Evolutionary conservation across 2,888 invertebrate genomes (phyloP), one percentile per base, ranked within the genome.

Genomic region (Cephonodes hylas): DNA sequence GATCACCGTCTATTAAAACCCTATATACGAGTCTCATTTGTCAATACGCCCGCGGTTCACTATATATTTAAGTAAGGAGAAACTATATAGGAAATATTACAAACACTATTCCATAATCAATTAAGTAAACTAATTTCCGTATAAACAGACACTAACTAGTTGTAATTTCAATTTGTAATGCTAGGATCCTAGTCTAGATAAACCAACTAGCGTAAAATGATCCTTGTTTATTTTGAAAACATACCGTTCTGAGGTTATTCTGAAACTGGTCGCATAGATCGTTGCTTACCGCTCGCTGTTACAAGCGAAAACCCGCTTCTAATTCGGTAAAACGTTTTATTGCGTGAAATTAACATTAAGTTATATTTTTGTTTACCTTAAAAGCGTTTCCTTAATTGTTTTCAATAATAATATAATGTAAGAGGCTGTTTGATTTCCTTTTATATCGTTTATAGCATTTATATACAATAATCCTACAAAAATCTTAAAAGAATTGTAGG

Each of bases 311-410:
- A 44, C 20, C 4, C 44, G 20, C 8, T 6, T 22, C 59, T 45
- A 45, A 59, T 59, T 59, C 20, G 27, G 18, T 45, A 15, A 45
- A 59, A 31, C 45, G 59, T 45, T 58, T 59, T 59, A 59, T 25
- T 59, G 27, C 20, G 42, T 42, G 38, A 25, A 58, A 31, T 44
- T 20, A 59, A 44, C 44, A 31, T 59, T 59, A 18, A 45, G 20
- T 59, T 59, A 44, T 44, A 31, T 45, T 45, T 45, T 22, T 8
- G 15, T 58, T 42, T 7, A 58, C 22, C n/a, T 42, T 42, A 42
- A 23, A 42, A 57, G 22, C 34, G 5, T 13, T 57, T 13, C 13
- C 8, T 31, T 22, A 13, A 38, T 31, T 34, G 20, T 34, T 56
- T 31, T 56, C 20, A 46, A 6, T 23, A 20, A 46, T 18, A 8